Evolutionary conservation across 1,140 invertebrate genomes (phyloP).

Genomic region (Drosophila mauritiana): DNA sequence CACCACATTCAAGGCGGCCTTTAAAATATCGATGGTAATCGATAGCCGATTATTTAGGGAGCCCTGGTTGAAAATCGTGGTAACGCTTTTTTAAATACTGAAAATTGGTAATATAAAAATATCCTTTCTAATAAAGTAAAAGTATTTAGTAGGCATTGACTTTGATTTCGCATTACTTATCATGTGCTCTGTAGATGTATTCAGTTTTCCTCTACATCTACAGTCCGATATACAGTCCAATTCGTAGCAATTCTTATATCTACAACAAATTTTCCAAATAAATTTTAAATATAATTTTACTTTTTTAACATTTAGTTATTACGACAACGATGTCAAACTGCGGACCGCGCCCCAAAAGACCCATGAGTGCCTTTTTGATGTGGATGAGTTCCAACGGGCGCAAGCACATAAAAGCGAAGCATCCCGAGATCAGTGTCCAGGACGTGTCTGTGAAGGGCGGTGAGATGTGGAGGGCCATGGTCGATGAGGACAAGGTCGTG

Average conservation of each 20-base stretch:
- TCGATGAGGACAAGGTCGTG: neutral
- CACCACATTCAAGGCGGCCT: neutral
- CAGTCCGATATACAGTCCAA: neutral
- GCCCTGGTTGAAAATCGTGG: neutral
- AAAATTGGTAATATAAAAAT: neutral
- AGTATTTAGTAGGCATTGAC: neutral
- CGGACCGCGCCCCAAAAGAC: neutral
- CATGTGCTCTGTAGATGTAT: neutral
- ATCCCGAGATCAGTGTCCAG: neutral
- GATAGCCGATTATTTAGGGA: neutral
- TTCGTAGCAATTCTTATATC: neutral
- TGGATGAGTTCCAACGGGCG: neutral
- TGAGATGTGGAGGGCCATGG: neutral
- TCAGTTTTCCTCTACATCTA: neutral
- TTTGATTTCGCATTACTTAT: neutral
- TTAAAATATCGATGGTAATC: neutral
- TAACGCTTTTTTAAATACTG: neutral
- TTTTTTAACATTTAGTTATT: neutral
- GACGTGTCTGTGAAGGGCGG: neutral
- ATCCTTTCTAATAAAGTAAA: neutral
- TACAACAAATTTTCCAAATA: too few species aligned
- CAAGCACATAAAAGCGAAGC: neutral
- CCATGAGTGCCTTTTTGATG: neutral
- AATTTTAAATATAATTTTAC: neutral
- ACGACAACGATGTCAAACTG: neutral